A percentile compares a stretch with the other conserved stretches of the same genome.
These are phyloP conservation scores for Trematomus loennbergii DNA, from an alignment of 2,113 vertebrate genomes.

Conservation along the genomic window DNA sequence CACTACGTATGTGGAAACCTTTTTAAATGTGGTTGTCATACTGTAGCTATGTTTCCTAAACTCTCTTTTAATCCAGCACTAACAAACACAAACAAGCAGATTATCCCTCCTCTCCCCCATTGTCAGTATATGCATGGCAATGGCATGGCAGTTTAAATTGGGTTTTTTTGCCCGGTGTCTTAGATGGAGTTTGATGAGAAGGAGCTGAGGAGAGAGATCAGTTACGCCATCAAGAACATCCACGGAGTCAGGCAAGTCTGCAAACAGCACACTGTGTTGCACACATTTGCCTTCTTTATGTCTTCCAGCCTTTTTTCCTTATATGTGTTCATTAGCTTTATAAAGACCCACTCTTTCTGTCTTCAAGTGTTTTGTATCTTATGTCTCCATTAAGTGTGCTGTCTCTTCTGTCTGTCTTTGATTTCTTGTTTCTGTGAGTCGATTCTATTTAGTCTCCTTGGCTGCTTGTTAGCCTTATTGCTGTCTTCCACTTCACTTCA, in stretches of 20 bases:
- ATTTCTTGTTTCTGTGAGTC: constrained; percentile 1
- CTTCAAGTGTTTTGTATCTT: constrained; percentile 10
- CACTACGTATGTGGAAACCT: neutral
- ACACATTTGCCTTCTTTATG: constrained; percentile 7
- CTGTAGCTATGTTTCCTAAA: constrained; percentile 8
- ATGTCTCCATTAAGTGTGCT: constrained; percentile 3
- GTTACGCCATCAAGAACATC: constrained; percentile 98
- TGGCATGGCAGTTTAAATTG: too few relatives aligned
- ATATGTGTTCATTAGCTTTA: constrained; percentile 19
- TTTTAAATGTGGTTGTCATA: neutral
- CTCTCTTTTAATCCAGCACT: neutral
- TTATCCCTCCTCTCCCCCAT: neutral
- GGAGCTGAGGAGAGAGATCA: constrained; percentile 94
- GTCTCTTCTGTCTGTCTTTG: neutral
- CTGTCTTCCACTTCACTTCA: neutral
- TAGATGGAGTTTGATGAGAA: constrained; percentile 99
- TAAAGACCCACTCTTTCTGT: constrained; percentile 3
- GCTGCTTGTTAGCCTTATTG: neutral
- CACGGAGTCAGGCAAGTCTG: constrained; percentile 94
- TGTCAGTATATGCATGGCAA: neutral
- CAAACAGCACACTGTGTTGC: neutral
- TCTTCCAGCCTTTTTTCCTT: constrained; percentile 19
- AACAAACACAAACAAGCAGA: neutral
- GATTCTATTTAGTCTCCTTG: neutral
- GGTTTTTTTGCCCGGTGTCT: constrained; percentile 8